Percentiles rank a stretch among this genome's conserved stretches.
phyloP scores from a whole-genome alignment of 1,140 invertebrate species.

The Pollicipes pollicipes region DNA sequence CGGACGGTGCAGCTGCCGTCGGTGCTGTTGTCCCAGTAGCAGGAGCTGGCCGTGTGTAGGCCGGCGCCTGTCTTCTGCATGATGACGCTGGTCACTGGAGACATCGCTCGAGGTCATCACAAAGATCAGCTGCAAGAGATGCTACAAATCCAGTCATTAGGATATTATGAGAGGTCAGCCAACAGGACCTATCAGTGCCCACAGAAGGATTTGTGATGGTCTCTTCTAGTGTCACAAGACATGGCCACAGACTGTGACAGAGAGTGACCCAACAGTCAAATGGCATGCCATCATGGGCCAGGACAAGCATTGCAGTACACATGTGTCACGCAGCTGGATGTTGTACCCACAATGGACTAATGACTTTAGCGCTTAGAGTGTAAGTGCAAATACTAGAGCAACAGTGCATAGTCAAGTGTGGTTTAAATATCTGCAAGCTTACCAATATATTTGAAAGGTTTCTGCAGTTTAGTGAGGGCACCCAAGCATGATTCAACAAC shows the following conservation, averaged over 20 bases:
- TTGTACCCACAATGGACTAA: too few species aligned
- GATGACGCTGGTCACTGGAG: slow-evolving; percentile 80
- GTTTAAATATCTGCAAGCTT: slow-evolving; percentile 19
- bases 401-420: too few species aligned
- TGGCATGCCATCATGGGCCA: too few species aligned
- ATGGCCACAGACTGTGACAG: too few species aligned
- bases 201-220: slow-evolving; percentile 7
- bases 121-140: slow-evolving; percentile 5
- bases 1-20: slow-evolving; percentile 93
- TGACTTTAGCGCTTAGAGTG: too few species aligned
- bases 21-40: slow-evolving; percentile 91
- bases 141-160: slow-evolving; percentile 5
- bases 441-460: slow-evolving; percentile 96
- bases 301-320: too few species aligned
- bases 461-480: slow-evolving; percentile 81
- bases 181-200: slow-evolving; percentile 2
- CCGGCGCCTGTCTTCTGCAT: slow-evolving; percentile 97
- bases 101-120: slow-evolving; percentile 13
- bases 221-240: background rate
- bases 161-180: background rate
- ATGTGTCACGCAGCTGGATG: too few species aligned
- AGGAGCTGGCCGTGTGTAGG: slow-evolving; percentile 87
- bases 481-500: slow-evolving; percentile 85
- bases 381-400: too few species aligned
- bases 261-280: too few species aligned